Evolutionary conservation across 2,888 invertebrate genomes (phyloP).

Genomic region (Dryococelus australis): DNA sequence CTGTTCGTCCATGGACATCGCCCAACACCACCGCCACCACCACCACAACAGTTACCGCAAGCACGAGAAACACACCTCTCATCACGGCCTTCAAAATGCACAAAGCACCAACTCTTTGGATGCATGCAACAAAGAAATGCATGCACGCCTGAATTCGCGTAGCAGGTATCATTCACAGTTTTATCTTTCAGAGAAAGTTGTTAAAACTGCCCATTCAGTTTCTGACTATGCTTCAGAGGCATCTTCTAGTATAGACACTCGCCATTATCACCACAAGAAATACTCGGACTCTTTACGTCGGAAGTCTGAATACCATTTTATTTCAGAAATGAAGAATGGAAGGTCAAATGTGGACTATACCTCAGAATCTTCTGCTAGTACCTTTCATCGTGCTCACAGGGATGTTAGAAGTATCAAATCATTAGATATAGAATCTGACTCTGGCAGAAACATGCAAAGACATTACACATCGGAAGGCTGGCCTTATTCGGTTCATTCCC

Average conservation of each 20-base stretch:
- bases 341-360: conserved; percentile 32
- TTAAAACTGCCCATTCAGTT: background rate
- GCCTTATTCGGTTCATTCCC: conserved; percentile 16
- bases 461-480: conserved; percentile 38
- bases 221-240: conserved; percentile 28
- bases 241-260: conserved; percentile 20
- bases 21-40: conserved; percentile 61
- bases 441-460: conserved; percentile 57
- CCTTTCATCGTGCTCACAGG: conserved; percentile 46
- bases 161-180: conserved; percentile 33
- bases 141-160: conserved; percentile 8
- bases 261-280: conserved; percentile 30
- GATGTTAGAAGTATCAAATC: conserved; percentile 73
- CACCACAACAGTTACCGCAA: conserved; percentile 60
- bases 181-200: conserved; percentile 19
- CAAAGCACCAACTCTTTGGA: conserved; percentile 44
- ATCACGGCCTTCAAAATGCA: conserved; percentile 38
- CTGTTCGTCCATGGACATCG: conserved; percentile 59
- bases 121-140: conserved; percentile 30
- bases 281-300: conserved; percentile 33
- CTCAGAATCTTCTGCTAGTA: conserved; percentile 31
- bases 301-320: conserved; percentile 25
- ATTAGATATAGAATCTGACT: conserved; percentile 80
- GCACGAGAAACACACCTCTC: conserved; percentile 48
- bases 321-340: conserved; percentile 25